These are phyloP conservation scores for Notodonta dromedarius DNA, from an alignment of 2,888 invertebrate species.

Conservation along the genomic window DNA sequence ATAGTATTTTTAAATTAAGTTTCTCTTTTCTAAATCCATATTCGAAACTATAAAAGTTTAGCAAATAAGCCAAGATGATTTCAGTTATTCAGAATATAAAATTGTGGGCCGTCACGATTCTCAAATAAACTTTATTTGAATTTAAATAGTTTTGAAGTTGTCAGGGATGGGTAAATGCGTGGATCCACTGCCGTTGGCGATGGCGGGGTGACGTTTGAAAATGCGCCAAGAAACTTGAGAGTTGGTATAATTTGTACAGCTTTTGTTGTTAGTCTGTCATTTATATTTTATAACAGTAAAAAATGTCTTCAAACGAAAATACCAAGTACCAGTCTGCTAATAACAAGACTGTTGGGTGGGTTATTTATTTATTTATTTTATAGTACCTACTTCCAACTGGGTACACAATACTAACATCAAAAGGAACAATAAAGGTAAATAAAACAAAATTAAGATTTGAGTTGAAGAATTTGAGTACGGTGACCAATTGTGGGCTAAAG, in stretches of 20 bases:
- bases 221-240: constrained; percentile 48
- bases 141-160: constrained; percentile 47
- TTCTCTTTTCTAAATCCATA: neutral
- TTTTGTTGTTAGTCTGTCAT: constrained; percentile 1
- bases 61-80: constrained; percentile 8
- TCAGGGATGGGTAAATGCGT: constrained; percentile 39
- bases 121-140: constrained; percentile 43
- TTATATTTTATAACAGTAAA: neutral
- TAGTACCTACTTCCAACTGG: no score
- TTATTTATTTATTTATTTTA: no score
- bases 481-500: no score
- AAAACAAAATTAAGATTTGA: no score
- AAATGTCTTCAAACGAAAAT: neutral
- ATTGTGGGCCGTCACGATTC: neutral
- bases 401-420: no score
- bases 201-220: constrained; percentile 43
- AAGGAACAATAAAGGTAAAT: no score
- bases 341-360: no score
- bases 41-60: neutral
- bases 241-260: constrained; percentile 11
- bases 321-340: neutral
- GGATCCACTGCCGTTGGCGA: constrained; percentile 28
- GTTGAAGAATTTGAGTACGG: no score
- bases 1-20: neutral
- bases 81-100: neutral